Percentiles rank a stretch among this genome's conserved stretches.
Evolutionary conservation across 1,140 invertebrate species (phyloP).

Genomic region (Drosophila rhopaloa): DNA sequence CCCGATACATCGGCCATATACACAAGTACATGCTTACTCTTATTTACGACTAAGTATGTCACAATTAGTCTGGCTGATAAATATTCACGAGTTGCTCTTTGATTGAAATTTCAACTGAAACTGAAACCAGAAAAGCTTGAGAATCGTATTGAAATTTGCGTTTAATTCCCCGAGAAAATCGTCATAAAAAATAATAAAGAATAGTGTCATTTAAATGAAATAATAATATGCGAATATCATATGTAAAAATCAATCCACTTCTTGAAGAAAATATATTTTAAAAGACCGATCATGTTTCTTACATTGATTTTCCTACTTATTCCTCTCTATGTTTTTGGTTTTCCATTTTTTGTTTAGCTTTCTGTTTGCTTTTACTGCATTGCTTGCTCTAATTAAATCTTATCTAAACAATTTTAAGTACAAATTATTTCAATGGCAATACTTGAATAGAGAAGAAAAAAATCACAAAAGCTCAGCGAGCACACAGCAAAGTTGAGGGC

Average conservation of each 20-base stretch:
- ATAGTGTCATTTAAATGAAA: slow-evolving; percentile 3
- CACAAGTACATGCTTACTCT: slow-evolving; percentile 18
- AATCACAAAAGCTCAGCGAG: not conserved
- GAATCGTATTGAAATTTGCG: slow-evolving; percentile 4
- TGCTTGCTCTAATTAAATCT: slow-evolving; percentile 53
- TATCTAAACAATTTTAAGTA: slow-evolving; percentile 60
- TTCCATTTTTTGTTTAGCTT: not conserved
- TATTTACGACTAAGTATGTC: slow-evolving; percentile 38
- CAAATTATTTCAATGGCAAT: slow-evolving; percentile 31
- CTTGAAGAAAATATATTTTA: too few relatives aligned
- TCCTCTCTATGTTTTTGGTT: not conserved
- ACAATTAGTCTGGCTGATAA: slow-evolving; percentile 47
- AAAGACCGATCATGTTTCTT: too few relatives aligned
- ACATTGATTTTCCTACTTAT: not conserved
- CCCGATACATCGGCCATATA: slow-evolving; percentile 2
- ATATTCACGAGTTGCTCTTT: slow-evolving; percentile 49
- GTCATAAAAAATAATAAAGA: not conserved
- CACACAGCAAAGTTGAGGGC: slow-evolving; percentile 9
- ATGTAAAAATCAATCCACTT: not conserved
- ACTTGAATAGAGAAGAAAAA: not conserved
- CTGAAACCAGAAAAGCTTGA: slow-evolving; percentile 4
- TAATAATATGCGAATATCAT: not conserved
- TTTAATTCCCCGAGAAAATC: not conserved
- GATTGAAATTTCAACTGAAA: slow-evolving; percentile 32
- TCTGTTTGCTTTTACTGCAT: slow-evolving; percentile 3